Percentiles rank a stretch among this genome's conserved stretches.
Conservation (phyloP, 2,797 vertebrate genomes). For the Acanthurus tractus region DNA sequence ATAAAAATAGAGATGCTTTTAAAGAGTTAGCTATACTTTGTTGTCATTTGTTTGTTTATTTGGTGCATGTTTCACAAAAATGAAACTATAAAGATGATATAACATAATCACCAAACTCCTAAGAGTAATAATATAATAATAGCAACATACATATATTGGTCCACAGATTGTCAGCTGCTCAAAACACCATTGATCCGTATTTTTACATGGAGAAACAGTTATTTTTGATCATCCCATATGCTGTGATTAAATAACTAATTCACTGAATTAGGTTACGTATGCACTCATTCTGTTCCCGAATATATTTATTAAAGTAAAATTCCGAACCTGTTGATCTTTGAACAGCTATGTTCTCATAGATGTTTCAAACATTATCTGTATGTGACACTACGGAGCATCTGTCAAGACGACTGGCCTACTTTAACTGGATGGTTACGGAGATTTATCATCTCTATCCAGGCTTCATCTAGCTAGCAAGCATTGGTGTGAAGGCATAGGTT, state of each 20-base stretch:
- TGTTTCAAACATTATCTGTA: neutral
- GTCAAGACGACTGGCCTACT: conserved; percentile 74
- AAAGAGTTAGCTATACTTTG: neutral
- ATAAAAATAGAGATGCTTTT: neutral
- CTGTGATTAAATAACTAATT: neutral
- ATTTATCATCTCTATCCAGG: conserved; percentile 20
- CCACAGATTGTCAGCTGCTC: neutral
- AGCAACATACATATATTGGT: neutral
- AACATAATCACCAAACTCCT: neutral
- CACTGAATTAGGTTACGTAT: neutral
- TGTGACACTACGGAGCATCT: conserved; percentile 47
- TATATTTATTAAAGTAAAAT: neutral
- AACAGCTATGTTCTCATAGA: neutral
- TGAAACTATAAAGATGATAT: neutral
- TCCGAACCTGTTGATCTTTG: conserved; percentile 13
- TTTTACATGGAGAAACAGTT: neutral
- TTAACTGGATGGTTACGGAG: conserved; percentile 28
- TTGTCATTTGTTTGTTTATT: neutral
- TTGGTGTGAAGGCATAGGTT: neutral
- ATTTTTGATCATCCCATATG: neutral
- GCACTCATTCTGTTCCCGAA: neutral
- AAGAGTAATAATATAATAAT: neutral
- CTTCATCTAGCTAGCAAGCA: conserved; percentile 30
- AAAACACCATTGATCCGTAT: neutral
- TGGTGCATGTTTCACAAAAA: neutral